These are phyloP conservation scores for Philonicus albiceps DNA, from an alignment of 2,888 invertebrate genomes.

Conservation along the genomic window DNA sequence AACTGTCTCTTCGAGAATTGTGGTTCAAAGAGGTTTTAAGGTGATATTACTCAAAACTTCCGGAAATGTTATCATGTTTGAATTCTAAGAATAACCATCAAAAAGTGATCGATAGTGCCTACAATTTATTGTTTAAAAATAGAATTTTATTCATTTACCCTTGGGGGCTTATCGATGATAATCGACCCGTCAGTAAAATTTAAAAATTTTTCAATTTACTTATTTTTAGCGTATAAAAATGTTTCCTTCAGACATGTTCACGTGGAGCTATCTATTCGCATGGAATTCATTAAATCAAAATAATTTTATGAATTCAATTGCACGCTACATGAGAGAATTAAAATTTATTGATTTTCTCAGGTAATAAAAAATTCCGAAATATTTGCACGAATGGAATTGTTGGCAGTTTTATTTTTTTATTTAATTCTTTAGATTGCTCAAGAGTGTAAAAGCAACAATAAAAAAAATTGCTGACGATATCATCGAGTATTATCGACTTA, in stretches of 20 bases:
- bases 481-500: background rate
- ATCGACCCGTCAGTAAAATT: background rate
- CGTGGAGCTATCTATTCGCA: background rate
- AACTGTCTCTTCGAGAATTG: background rate
- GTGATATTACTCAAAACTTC: background rate
- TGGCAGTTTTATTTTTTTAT: background rate
- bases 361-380: background rate
- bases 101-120: background rate
- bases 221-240: background rate
- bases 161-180: background rate
- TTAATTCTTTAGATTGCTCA: background rate
- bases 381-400: background rate
- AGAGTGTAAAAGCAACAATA: background rate
- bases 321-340: background rate
- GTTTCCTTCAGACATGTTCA: background rate
- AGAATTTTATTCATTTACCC: background rate
- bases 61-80: background rate
- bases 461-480: background rate
- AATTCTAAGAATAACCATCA: background rate
- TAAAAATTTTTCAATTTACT: background rate
- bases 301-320: background rate
- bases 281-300: background rate
- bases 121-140: background rate
- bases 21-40: background rate
- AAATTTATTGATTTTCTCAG: background rate